Base-by-base conservation (phyloP, 92 coral and sea anemone species). In the Zoanthus sansibaricus region DNA sequence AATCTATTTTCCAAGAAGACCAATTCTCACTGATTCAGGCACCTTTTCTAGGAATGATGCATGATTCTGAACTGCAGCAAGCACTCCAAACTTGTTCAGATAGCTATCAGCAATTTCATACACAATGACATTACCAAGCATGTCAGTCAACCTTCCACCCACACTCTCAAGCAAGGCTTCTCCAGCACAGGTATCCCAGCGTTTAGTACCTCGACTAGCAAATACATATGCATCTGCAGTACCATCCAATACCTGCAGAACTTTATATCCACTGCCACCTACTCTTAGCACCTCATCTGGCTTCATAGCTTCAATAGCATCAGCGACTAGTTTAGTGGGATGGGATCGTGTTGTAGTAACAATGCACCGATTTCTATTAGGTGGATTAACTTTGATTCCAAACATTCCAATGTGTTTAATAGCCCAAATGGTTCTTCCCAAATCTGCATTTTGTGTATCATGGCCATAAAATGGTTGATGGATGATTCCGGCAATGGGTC, bases 131-230 rank as follows among this genome's bases (percentile, higher is more conserved):
- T 93, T 89, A 20, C 99, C 99, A 71, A 93, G 89, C 56, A 95
- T 86, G 56, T 97, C 99, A 51, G 99, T 95, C 14, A 97, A 79
- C 44, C 79, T 93, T 13, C 99, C 99, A 71, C 98, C 98, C 51
- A 93, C 78, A 14, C 97, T 90, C 71, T 92, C 95, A n/a, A 97
- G 78, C 54, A 97, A 64, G 44, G 99, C 99, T 76, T 97, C 96
- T 15, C 95, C 91, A n/a, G 99, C 99, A 83, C 99, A 97, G 16
- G 99, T 97, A 62, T 97, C 99, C 99, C 99, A 97, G 52, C 98
- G 93, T 49, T 97, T 95, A 54, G 96, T 93, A 5, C 99, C 99
- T 62, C 89, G 85, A 80, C 94, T 97, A 37, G 99, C 99, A 87
- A 93, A 97, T 64, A 97, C 94, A 83, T 97, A 97, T 5, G 93